These are phyloP conservation scores for Chorisops tibialis DNA, from an alignment of 2,888 invertebrate genomes.

Conservation along the genomic window DNA sequence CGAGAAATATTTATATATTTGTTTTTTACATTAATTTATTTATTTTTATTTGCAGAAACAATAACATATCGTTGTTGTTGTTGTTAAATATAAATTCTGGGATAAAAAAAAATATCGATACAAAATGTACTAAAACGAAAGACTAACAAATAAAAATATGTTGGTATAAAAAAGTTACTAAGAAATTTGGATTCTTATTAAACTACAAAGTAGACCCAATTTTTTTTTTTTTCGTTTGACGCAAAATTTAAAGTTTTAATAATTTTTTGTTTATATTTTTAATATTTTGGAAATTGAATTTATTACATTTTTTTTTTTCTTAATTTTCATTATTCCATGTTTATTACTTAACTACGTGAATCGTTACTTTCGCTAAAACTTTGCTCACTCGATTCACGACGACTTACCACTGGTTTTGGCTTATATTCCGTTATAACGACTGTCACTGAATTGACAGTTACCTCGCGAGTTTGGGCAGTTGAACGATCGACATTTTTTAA, in stretches of 20 bases:
- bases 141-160: no score
- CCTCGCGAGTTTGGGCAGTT: conserved; percentile 88
- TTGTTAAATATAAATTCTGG: no score
- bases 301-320: not conserved
- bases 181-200: no score
- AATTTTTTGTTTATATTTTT: not conserved
- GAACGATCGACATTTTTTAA: conserved; percentile 91
- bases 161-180: no score
- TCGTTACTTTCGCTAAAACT: conserved; percentile 54
- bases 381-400: conserved; percentile 50
- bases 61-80: no score
- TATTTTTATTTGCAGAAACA: no score
- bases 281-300: not conserved
- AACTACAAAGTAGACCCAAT: no score
- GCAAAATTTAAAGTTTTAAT: not conserved
- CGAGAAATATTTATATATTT: no score
- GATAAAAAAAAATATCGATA: no score
- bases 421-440: conserved; percentile 96
- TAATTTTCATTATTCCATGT: not conserved
- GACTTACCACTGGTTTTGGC: conserved; percentile 60
- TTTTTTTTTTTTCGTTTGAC: not conserved
- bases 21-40: no score
- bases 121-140: no score
- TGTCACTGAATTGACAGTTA: conserved; percentile 95
- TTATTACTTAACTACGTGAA: conserved; percentile 49